Percentiles rank a stretch among this genome's conserved stretches.
Conservation (phyloP, 2,888 invertebrate genomes). For the Clepsis dumicolana region DNA sequence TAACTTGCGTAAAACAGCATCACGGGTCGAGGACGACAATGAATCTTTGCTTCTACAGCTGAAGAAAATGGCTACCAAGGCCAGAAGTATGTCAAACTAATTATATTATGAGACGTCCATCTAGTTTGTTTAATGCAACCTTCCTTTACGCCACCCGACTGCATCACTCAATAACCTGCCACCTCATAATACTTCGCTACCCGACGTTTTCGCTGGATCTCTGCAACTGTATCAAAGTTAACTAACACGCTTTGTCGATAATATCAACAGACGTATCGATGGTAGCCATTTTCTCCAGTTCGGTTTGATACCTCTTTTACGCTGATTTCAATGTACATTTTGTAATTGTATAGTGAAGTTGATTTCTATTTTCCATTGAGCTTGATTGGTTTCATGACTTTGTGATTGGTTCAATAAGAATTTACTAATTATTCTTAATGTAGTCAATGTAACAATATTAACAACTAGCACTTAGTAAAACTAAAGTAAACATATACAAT, state of each 20-base stretch:
- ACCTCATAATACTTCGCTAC: slow-evolving; percentile 51
- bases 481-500: not conserved
- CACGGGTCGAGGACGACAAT: slow-evolving; percentile 98
- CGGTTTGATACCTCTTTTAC: slow-evolving; percentile 48
- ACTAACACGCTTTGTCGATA: slow-evolving; percentile 74
- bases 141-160: slow-evolving; percentile 42
- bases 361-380: slow-evolving; percentile 48
- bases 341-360: slow-evolving; percentile 47
- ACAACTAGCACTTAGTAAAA: slow-evolving; percentile 23
- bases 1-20: slow-evolving; percentile 95
- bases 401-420: slow-evolving; percentile 28
- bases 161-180: slow-evolving; percentile 49
- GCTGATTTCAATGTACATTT: slow-evolving; percentile 50
- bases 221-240: slow-evolving; percentile 60
- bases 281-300: slow-evolving; percentile 86
- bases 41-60: slow-evolving; percentile 97
- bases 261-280: slow-evolving; percentile 68
- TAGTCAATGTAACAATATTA: slow-evolving; percentile 33
- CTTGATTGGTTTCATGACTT: slow-evolving; percentile 54
- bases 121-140: slow-evolving; percentile 66
- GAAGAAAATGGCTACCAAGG: slow-evolving; percentile 97
- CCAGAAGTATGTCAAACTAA: slow-evolving; percentile 89
- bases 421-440: slow-evolving; percentile 43
- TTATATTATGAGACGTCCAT: slow-evolving; percentile 71
- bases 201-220: slow-evolving; percentile 52